Evolutionary conservation across 2,888 invertebrate genomes (phyloP), one percentile per base, ranked within the genome.

Genomic region (Hypselothyrea guttata): DNA sequence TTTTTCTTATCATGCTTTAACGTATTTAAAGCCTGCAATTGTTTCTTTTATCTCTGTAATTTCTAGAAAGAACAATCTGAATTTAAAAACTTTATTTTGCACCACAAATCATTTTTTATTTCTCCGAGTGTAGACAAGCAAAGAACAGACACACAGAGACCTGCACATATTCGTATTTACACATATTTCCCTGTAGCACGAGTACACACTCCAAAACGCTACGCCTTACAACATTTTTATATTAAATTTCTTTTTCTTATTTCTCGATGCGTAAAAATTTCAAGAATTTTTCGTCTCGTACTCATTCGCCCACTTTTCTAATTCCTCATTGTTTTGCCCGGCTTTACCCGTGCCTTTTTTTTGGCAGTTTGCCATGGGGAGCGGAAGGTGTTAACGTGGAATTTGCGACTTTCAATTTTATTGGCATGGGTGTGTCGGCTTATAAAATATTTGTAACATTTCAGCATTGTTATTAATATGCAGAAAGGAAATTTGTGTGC

Each of bases 161-260:
- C 27, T 35, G 45, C 35, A 55, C 60, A 53, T 37, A 42, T 12
- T 51, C 11, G 12, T 46, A 66, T 59, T 60, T 55, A 70, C 55
- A 73, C 69, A 71, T 51, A 66, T 64, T 55, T 58, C 41, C 48
- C 44, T 64, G 64, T 52, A 54, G 22, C 13, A 45, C 13, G 22
- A 44, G 55, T 37, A 58, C 52, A 33, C 31, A 27, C 27, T n/a
- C n/a, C n/a, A n/a, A n/a, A 56, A 56, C 61, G 42, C 67, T 58
- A 67, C 38, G 73, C 69, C 59, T 62, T 71, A 70, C 57, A 70
- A 67, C 63, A 75, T 67, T 71, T 75, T 67, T 67, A 54, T 71
- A 73, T 75, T 73, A 73, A 61, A 67, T 75, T 67, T 66, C 67
- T 44, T 53, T 56, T 54, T 55, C 56, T 55, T 63, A 61, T 73